Base-by-base conservation (phyloP, 2,888 invertebrate genomes). In the Endotricha flammealis region DNA sequence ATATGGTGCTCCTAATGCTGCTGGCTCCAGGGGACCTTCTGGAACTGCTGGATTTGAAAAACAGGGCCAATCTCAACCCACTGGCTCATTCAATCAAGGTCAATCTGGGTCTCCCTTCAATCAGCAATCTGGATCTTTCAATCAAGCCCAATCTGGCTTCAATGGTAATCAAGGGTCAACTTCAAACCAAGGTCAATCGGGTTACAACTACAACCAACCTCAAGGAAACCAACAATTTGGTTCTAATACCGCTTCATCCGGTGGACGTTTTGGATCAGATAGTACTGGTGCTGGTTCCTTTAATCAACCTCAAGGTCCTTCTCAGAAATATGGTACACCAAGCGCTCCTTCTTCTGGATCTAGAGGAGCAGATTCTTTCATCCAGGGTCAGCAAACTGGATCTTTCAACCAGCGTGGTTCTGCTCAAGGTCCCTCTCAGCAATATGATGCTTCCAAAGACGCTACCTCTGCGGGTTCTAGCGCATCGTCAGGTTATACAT, bases 391-490 rank as follows among this genome's bases (percentile, higher is more conserved):
- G 24, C 24, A 24, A 8, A 27, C 27, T 29, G 31, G 30, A 8
- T 10, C 36, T 13, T 28, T 29, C 29, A 38, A 36, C n/a, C 36
- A 38, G 29, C 31, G 23, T 16, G 8, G 20, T 27, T 11, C 33
- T 6, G 20, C 27, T 11, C 7, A 27, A 11, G 1, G 44, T 23
- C 37, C 39, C 5, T 37, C 29, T 17, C 20, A 41, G 6, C 31
- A 41, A 11, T 37, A 36, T n/a, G 41, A 39, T 9, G 23, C 29
- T 16, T 40, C 52, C 31, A n/a, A n/a, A n/a, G 39, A 29, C 27
- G 29, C 22, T 7, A 14, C 47, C 9, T 38, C 41, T 25, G 29
- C 40, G 24, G 38, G 31, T 14, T 20, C 42, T 4, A 41, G 37
- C 7, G 29, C 37, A 11, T 29, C 23, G n/a, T n/a, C n/a, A n/a